Evolutionary conservation across 2,797 vertebrate genomes (phyloP).

Genomic region (Alosa sapidissima): DNA sequence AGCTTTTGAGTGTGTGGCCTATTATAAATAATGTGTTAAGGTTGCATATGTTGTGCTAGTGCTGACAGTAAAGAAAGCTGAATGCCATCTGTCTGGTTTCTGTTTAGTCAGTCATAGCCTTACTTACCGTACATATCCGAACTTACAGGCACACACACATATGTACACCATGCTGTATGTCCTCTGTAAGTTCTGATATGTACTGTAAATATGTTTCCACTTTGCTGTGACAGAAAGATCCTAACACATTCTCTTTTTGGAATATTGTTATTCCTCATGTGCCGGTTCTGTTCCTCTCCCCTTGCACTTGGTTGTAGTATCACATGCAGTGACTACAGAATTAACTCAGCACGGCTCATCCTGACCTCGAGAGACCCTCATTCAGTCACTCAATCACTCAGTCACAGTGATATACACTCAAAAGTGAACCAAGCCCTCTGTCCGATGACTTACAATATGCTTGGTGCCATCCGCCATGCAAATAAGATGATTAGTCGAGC

Average conservation of each 20-base stretch:
- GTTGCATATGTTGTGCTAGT: not conserved
- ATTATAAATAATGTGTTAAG: not conserved
- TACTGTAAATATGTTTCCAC: not conserved
- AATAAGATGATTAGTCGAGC: slow-evolving; percentile 39
- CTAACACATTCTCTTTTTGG: not conserved
- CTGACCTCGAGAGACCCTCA: slow-evolving; percentile 3
- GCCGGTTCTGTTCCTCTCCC: not conserved
- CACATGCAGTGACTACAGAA: not conserved
- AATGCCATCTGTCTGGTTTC: too few species aligned
- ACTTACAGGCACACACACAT: too few species aligned
- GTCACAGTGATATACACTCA: not conserved
- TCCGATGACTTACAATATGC: slow-evolving; percentile 19
- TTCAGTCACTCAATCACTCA: slow-evolving; percentile 2
- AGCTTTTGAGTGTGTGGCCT: too few species aligned
- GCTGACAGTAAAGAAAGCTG: not conserved
- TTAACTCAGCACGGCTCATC: not conserved
- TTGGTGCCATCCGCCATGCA: slow-evolving; percentile 29
- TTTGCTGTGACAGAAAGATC: not conserved
- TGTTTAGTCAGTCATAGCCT: too few species aligned
- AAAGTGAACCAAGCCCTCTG: not conserved
- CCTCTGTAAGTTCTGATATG: not conserved
- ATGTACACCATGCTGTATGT: not conserved
- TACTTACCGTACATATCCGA: too few species aligned
- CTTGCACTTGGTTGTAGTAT: not conserved
- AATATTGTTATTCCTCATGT: not conserved